Percentiles rank a stretch among this genome's conserved stretches.
Conservation (phyloP, 1,140 invertebrate species). For the Ips typographus region DNA sequence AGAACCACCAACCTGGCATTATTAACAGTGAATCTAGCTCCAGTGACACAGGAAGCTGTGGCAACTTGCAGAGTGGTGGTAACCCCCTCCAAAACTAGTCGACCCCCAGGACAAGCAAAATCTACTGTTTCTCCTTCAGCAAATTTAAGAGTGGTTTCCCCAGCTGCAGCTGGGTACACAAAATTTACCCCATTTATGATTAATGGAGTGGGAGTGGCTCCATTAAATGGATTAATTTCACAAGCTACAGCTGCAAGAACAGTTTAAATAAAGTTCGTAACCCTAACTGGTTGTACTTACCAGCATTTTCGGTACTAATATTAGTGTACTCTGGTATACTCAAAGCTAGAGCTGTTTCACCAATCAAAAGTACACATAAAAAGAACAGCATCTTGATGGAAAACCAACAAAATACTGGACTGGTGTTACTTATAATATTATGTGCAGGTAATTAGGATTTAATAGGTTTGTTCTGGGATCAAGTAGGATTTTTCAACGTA, state of each 20-base stretch:
- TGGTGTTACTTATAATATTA: too few species aligned
- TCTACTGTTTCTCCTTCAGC: constrained; percentile 32
- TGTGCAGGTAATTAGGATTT: too few species aligned
- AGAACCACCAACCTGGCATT: constrained; percentile 19
- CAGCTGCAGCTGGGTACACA: constrained; percentile 24
- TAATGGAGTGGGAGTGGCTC: constrained; percentile 23
- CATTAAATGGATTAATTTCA: constrained; percentile 25
- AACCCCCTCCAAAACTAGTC: constrained; percentile 38
- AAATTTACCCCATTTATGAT: constrained; percentile 11
- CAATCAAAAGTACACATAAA: too few species aligned
- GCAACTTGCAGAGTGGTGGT: constrained; percentile 15
- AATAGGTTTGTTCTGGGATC: too few species aligned
- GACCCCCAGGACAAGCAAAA: constrained; percentile 40
- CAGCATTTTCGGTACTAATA: constrained; percentile 3
- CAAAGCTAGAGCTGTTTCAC: not conserved
- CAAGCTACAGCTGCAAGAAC: constrained; percentile 18
- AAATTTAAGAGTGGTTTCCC: constrained; percentile 21
- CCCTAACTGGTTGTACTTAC: constrained; percentile 2
- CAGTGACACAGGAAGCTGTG: constrained; percentile 27
- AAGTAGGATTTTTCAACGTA: too few species aligned
- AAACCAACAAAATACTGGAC: too few species aligned
- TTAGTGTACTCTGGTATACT: constrained; percentile 12
- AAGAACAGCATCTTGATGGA: too few species aligned
- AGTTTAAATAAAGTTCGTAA: not conserved
- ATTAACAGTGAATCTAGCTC: constrained; percentile 21